Evolutionary conservation across 2,797 vertebrate species (phyloP), one percentile per base, ranked within the genome.

Genomic region (Lepus townsendii): DNA sequence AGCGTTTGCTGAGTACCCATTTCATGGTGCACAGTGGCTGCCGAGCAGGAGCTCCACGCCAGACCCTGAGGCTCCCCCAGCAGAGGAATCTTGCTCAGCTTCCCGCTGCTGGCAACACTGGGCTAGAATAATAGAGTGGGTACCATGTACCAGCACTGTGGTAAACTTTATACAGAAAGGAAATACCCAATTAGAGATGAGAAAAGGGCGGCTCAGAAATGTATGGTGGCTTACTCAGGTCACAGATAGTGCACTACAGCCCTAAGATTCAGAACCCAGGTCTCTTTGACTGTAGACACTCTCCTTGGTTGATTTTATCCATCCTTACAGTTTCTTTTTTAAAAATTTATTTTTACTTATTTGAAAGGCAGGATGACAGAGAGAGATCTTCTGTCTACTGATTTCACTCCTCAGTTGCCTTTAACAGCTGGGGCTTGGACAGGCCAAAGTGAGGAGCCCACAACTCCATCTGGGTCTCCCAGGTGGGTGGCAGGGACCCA

Each of bases 181-280:
- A 54, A 79, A 50, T 73, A n/a, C 57, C n/a, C 32, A 80, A 11
- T 50, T 72, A 93, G 85, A 88, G 75, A 72, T 38, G 52, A 96
- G 89, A 68, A 79, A 68, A 80, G 11, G 24, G 32, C 95, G 87
- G 11, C 68, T 77, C 42, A 62, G 73, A 73, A 68, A 93, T 57
- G 16, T 32, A 27, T 60, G 19, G 63, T 78, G n/a, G 88, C 75
- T 82, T 77, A n/a, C 30, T 79, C 26, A 42, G 17, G 12, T 87
- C 27, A 75, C 12, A 57, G 80, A 20, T 62, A 69, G 77, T 60
- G 26, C 93, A 24, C 78, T 69, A 14, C 78, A 52, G 26, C 30
- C 47, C 47, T 76, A 13, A 73, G 77, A 69, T 68, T 35, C 63
- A 84, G 22, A 93, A 71, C 54, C 77, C 32, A 24, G 19, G 13